A percentile compares a stretch with the other conserved stretches of the same genome.
Evolutionary conservation across 1,140 invertebrate species (phyloP).

Genomic region (Propsilocerus akamusi): DNA sequence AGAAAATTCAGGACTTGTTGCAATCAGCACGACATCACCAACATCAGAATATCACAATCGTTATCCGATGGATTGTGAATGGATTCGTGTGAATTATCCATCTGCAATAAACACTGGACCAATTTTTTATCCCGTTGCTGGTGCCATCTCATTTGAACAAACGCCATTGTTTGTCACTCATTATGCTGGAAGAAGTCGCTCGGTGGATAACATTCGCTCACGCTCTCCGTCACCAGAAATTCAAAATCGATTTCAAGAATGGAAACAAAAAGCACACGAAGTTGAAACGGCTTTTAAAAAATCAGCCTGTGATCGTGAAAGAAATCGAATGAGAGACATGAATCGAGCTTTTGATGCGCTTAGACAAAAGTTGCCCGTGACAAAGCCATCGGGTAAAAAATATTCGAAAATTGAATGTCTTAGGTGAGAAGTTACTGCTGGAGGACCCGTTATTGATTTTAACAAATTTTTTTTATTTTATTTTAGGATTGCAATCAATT

Average conservation of each 20-base stretch:
- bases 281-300: conserved; percentile 38
- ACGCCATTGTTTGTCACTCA: neutral
- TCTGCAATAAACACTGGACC: neutral
- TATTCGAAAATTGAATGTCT: conserved; percentile 74
- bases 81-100: neutral
- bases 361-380: conserved; percentile 54
- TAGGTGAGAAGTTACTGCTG: conserved; percentile 28
- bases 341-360: conserved; percentile 67
- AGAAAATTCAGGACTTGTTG: neutral
- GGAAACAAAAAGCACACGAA: neutral
- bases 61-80: neutral
- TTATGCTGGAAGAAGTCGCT: neutral
- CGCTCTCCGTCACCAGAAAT: neutral
- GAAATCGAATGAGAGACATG: conserved; percentile 76
- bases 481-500: conserved; percentile 54
- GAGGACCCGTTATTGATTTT: neutral
- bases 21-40: neutral
- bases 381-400: conserved; percentile 73
- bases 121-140: neutral
- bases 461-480: conserved; percentile 5
- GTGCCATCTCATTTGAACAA: neutral
- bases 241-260: neutral
- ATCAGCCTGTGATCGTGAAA: conserved; percentile 66
- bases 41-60: neutral
- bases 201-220: neutral